Evolutionary conservation across 2,888 invertebrate species (phyloP).

Genomic region (Eretmocerus hayati): DNA sequence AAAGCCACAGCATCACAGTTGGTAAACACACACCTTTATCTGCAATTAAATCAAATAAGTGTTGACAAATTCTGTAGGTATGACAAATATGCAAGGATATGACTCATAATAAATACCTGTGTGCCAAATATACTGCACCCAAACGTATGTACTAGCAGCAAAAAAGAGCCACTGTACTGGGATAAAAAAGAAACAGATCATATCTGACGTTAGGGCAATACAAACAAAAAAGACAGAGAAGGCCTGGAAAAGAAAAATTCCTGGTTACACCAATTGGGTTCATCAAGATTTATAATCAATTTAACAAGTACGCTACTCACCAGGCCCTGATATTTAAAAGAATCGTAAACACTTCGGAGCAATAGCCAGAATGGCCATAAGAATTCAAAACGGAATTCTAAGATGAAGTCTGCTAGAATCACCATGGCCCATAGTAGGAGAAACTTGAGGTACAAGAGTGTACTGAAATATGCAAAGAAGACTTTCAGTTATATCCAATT

Average conservation of each 20-base stretch:
- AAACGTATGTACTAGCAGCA: constrained; percentile 96
- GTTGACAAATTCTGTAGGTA: neutral
- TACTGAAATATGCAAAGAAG: too few relatives aligned
- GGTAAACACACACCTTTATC: constrained; percentile 92
- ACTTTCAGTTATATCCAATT: too few relatives aligned
- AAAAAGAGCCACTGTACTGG: constrained; percentile 97
- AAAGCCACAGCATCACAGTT: constrained; percentile 86
- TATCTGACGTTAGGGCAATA: constrained; percentile 94
- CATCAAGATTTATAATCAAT: too few relatives aligned
- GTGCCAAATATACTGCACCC: constrained; percentile 98
- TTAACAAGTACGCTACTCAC: constrained; percentile 54
- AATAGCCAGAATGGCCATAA: constrained; percentile 98
- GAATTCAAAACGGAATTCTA: constrained; percentile 98
- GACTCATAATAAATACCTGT: constrained; percentile 60
- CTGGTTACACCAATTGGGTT: neutral
- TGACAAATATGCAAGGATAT: neutral
- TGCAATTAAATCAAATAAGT: too few relatives aligned
- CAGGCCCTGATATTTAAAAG: constrained; percentile 96
- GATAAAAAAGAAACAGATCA: constrained; percentile 98
- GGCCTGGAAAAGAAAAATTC: constrained; percentile 59
- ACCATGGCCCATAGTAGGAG: constrained; percentile 91
- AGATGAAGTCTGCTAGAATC: constrained; percentile 89
- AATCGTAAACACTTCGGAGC: constrained; percentile 90
- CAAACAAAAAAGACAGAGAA: constrained; percentile 98
- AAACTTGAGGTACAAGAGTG: constrained; percentile 91